Evolutionary conservation across 2,888 invertebrate species (phyloP), one percentile per base, ranked within the genome.

Genomic region (Lysandra bellargus): DNA sequence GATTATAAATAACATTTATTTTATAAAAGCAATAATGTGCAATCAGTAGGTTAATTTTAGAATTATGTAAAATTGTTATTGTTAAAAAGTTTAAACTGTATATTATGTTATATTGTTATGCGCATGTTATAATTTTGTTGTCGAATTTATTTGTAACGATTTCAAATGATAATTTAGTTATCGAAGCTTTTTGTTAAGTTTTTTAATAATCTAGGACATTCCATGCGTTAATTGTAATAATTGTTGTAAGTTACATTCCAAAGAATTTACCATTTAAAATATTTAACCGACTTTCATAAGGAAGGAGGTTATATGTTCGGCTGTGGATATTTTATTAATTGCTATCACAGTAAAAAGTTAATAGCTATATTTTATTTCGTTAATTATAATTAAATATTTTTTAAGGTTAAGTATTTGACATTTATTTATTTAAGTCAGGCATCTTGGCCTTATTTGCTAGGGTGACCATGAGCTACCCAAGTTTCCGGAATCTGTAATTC

Each of bases 181-280:
- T 12, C 17, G 14, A 37, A 12, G 37, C 7, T 72, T 23, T 14
- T 72, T 33, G n/a, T 72, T 72, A 30, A 7, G 9, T 37, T 14
- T 33, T 23, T 37, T 12, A 72, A 33, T 3, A 57, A 57, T 17
- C 14, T 57, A 33, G 37, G 12, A 37, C 72, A 17, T 61, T 72
- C 72, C 72, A 37, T 9, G n/a, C 7, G 14, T 72, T 23, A 23
- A 23, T 61, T 23, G n/a, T 23, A 61, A 61, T 61, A 23, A n/a
- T 61, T n/a, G 49, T 61, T 61, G 23, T 61, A 23, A 61, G 61
- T 61, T 61, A 23, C 61, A 61, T 61, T 61, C 61, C 61, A 61
- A 61, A 61, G 61, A 61, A 61, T 61, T 7, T 61, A 17, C 17
- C 14, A 61, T 61, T 61, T 61, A 23, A 61, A 61, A 61, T 1